Evolutionary conservation across 2,797 vertebrate genomes (phyloP).

Genomic region (Clarias pachynema): DNA sequence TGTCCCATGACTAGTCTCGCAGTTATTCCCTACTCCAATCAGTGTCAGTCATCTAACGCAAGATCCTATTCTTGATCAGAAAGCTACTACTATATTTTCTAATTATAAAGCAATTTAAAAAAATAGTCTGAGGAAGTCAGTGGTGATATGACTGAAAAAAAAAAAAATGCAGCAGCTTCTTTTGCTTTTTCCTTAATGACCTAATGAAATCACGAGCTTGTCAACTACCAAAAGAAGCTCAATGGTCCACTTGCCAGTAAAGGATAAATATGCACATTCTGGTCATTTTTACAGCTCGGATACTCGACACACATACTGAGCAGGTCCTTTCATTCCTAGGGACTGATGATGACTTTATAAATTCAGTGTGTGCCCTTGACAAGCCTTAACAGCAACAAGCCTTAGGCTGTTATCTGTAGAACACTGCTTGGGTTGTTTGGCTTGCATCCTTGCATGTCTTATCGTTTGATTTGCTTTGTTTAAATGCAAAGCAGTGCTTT

Average conservation of each 20-base stretch:
- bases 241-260: not conserved
- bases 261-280: constrained; percentile 14
- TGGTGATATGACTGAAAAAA: not conserved
- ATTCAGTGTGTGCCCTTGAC: not conserved
- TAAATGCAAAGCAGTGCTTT: not conserved
- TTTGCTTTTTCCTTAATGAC: not conserved
- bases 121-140: not conserved
- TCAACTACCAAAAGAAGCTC: not conserved
- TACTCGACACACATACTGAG: not conserved
- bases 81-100: not conserved
- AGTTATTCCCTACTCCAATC: not conserved
- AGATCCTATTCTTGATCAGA: not conserved
- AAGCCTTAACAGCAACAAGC: not conserved
- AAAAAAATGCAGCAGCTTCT: not conserved
- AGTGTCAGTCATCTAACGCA: not conserved
- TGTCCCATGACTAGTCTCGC: not conserved
- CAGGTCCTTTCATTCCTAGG: not conserved
- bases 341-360: not conserved
- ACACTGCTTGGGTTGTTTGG: not conserved
- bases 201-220: not conserved
- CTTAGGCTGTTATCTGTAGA: not conserved
- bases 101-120: not conserved
- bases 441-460: not conserved
- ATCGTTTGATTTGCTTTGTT: not conserved
- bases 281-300: not conserved